These are phyloP conservation scores for Rotaria sp. DNA, from an alignment of 2,888 invertebrate species.

Conservation along the genomic window DNA sequence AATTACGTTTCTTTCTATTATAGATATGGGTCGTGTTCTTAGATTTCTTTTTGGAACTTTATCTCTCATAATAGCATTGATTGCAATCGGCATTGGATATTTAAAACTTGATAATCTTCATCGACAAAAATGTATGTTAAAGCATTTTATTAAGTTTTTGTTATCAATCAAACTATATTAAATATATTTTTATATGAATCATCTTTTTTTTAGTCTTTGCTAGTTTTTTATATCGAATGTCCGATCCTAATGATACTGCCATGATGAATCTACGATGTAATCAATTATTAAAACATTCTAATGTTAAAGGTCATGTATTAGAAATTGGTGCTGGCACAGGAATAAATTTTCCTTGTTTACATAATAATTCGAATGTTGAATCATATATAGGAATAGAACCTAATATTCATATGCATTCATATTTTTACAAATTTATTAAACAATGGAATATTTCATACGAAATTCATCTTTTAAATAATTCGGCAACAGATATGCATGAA, in stretches of 20 bases:
- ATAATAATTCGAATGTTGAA: not conserved
- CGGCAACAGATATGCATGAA: not conserved
- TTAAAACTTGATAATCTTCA: too few species aligned
- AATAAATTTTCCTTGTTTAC: not conserved
- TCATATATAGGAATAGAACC: not conserved
- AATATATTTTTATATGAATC: too few species aligned
- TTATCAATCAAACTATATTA: too few species aligned
- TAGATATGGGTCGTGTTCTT: too few species aligned
- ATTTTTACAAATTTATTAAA: not conserved
- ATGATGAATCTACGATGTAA: not conserved
- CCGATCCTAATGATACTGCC: not conserved
- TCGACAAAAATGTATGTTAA: too few species aligned
- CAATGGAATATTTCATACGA: not conserved
- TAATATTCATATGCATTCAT: not conserved
- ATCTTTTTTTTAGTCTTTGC: too few species aligned
- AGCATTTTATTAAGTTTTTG: too few species aligned
- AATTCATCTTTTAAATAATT: not conserved
- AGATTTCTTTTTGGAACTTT: too few species aligned
- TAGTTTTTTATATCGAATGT: too few species aligned
- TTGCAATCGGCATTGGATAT: too few species aligned
- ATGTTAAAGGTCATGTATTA: not conserved
- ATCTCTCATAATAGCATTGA: too few species aligned
- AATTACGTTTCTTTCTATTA: too few species aligned
- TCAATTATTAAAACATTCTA: not conserved
- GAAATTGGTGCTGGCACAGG: not conserved